Conservation (phyloP, 2,888 invertebrate species). For the Rhagonycha fulva region DNA sequence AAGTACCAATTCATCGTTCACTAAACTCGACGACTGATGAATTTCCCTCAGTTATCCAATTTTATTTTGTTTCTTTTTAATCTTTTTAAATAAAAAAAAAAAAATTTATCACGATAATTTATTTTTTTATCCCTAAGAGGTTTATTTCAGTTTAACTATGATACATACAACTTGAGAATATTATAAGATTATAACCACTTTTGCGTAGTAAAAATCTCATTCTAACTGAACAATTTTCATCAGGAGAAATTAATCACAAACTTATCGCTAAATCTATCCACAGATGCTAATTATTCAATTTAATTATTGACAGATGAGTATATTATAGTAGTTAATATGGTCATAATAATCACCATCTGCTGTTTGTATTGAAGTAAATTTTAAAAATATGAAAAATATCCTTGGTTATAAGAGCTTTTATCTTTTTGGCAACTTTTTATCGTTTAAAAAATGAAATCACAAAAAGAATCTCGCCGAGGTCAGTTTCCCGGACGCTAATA, state of each 20-base stretch:
- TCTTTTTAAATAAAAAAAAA: too few relatives aligned
- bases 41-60: too few relatives aligned
- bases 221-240: neutral
- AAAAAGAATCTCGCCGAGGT: neutral
- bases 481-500: slow-evolving; percentile 7
- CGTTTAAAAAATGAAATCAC: neutral
- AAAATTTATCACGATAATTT: too few relatives aligned
- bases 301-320: neutral
- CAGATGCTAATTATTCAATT: neutral
- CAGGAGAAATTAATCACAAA: neutral
- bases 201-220: neutral
- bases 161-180: too few relatives aligned
- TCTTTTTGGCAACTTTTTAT: neutral
- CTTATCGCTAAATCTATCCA: neutral
- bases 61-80: too few relatives aligned
- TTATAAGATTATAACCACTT: too few relatives aligned
- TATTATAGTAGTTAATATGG: neutral
- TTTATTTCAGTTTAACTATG: too few relatives aligned
- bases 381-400: neutral
- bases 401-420: neutral
- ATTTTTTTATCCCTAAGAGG: too few relatives aligned
- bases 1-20: too few relatives aligned
- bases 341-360: neutral
- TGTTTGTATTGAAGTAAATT: neutral
- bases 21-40: too few relatives aligned